phyloP scores from a whole-genome alignment of 2,797 vertebrate genomes.

The Propithecus deckenii region DNA sequence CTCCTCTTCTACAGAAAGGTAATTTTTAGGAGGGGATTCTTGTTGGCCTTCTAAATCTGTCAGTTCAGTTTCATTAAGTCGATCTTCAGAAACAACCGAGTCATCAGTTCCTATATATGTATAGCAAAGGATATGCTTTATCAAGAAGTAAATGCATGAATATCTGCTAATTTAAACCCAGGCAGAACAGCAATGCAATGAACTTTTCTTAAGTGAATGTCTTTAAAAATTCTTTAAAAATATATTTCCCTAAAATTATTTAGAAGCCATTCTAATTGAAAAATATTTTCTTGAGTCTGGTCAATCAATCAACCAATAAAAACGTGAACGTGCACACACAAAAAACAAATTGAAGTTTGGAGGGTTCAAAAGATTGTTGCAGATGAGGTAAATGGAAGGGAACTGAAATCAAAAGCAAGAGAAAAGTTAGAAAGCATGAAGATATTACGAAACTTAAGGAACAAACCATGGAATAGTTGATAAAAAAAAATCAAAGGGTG shows the following conservation, averaged over 20 bases:
- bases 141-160: background rate
- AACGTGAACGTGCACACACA: background rate
- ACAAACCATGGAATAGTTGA: background rate
- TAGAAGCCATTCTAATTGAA: background rate
- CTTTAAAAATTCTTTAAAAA: conserved; percentile 2
- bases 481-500: background rate
- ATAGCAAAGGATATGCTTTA: conserved; percentile 35
- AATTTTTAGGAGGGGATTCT: conserved; percentile 89
- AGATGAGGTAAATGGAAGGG: background rate
- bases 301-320: background rate
- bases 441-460: background rate
- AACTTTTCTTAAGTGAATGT: background rate
- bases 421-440: background rate
- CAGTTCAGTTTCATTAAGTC: conserved; percentile 93
- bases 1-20: conserved; percentile 84
- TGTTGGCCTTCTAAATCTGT: conserved; percentile 89
- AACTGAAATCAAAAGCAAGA: background rate
- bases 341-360: background rate
- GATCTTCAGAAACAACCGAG: conserved; percentile 88
- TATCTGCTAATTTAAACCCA: background rate
- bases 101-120: conserved; percentile 86
- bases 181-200: background rate
- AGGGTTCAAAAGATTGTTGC: background rate
- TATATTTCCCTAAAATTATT: background rate
- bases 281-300: background rate